Evolutionary conservation across 2,113 vertebrate species (phyloP).

Genomic region (Sebastes fasciatus): DNA sequence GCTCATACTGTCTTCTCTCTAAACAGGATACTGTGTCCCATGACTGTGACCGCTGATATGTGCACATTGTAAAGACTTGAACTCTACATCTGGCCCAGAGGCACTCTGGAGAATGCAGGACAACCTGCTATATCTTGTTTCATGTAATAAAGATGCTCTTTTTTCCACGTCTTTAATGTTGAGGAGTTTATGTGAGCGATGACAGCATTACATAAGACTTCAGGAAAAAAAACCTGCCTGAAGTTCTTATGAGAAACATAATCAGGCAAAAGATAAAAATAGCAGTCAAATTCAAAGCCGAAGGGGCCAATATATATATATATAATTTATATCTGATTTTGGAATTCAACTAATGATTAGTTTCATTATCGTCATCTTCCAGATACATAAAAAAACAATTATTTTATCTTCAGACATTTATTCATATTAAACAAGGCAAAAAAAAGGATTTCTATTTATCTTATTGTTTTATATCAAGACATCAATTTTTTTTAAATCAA

Average conservation of each 20-base stretch:
- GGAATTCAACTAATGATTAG: too few species aligned
- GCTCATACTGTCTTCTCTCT: not conserved
- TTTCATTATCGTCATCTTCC: too few species aligned
- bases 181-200: not conserved
- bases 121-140: not conserved
- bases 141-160: not conserved
- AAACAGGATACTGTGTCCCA: not conserved
- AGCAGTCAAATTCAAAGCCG: too few species aligned
- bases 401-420: too few species aligned
- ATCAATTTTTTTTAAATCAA: not conserved
- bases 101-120: not conserved
- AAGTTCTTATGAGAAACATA: too few species aligned
- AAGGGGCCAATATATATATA: too few species aligned
- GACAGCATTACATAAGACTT: not conserved
- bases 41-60: not conserved
- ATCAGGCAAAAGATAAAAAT: not conserved
- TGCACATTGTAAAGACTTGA: conserved; percentile 3
- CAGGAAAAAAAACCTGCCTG: not conserved
- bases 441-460: too few species aligned
- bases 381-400: too few species aligned
- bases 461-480: not conserved
- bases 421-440: too few species aligned
- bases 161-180: not conserved
- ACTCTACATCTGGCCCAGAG: conserved; percentile 5
- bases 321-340: too few species aligned